Evolutionary conservation across 2,888 invertebrate species (phyloP), one percentile per base, ranked within the genome.

Genomic region (Leptinotarsa rubiginosa): DNA sequence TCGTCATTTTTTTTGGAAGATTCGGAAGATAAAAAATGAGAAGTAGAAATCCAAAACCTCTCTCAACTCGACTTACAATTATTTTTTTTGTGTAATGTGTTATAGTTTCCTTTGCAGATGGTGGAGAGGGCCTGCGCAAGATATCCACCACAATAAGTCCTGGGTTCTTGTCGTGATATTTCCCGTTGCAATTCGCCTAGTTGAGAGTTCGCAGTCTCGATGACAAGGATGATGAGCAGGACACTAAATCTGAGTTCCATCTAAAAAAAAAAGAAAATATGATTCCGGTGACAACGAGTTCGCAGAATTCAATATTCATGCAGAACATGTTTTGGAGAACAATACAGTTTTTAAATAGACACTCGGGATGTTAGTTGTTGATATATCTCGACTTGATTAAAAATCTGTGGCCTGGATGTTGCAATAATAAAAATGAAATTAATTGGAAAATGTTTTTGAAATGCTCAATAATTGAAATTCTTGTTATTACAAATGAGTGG

Each of bases 51-150:
- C 10, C 41, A 1, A 41, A 41, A 41, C 10, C 10, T 41, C 10
- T 41, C 2, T 0, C 10, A 41, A 41, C 10, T 41, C 41, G 10
- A 81, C 83, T 79, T 77, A 83, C 82, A 76, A 54, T 77, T 79
- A 65, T 76, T 62, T 68, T 81, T 78, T 72, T 81, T 83, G 52
- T 78, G 77, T 31, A 83, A 56, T 7, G 84, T 83, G 75, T 84
- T 84, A 77, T 85, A 84, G 79, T 81, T 82, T 41, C 85, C 85
- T 54, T 81, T 75, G 65, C 85, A 85, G 18, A 85, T 79, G 10
- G 80, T 75, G 7, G 81, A 81, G 10, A 85, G 72, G 4, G 84
- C 81, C n/a, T 80, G 76, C 25, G 80, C 78, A 12, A 82, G 75
- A 65, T 79, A 74, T 47, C 75, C 72, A 31, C 80, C 81, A 67